Base-by-base conservation (phyloP, 1,140 invertebrate species). In the Helicoverpa zea region DNA sequence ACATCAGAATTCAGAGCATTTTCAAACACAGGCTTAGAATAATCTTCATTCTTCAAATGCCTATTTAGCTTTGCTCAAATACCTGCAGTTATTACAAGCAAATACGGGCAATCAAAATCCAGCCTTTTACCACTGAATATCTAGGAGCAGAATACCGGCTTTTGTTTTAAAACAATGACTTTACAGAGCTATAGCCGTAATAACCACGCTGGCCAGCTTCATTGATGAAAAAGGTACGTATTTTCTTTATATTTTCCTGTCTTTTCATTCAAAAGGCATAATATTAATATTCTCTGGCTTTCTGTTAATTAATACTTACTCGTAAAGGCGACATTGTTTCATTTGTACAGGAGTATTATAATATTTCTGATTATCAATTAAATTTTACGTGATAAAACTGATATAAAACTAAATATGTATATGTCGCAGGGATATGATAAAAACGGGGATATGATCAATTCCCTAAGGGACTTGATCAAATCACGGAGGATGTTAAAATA, bases 151-250 rank as follows among this genome's bases (percentile, higher is more conserved):
- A 66, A 49, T 49, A 47, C n/a, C 23, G 7, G 30, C 35, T 43
- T 66, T 66, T 66, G 63, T 66, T 66, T 66, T 49, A 10, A 66
- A 66, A 66, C 63, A 66, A 66, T 49, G 63, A 66, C 63, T 66
- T 66, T 66, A 66, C 47, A 47, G 58, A 59, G 29, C 23, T 59
- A 30, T 59, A 29, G 58, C 2, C 11, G 23, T 29, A 59, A 59
- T 59, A 59, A 59, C 56, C 56, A 59, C 23, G 58, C 58, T n/a
- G 43, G 63, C 18, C 18, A n/a, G 14, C 7, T 16, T 18, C 2
- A 66, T 49, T 66, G 63, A 66, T 66, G 63, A 49, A 49, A 49
- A 10, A 16, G 35, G n/a, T 66, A 49, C n/a, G 3, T 64, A 16
- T 14, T 30, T 23, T n/a, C 35, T 23, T 54, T n/a, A 58, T 35